These are phyloP conservation scores for Stenopsyche tienmushanensis DNA, from an alignment of 1,140 invertebrate genomes.

Conservation along the genomic window DNA sequence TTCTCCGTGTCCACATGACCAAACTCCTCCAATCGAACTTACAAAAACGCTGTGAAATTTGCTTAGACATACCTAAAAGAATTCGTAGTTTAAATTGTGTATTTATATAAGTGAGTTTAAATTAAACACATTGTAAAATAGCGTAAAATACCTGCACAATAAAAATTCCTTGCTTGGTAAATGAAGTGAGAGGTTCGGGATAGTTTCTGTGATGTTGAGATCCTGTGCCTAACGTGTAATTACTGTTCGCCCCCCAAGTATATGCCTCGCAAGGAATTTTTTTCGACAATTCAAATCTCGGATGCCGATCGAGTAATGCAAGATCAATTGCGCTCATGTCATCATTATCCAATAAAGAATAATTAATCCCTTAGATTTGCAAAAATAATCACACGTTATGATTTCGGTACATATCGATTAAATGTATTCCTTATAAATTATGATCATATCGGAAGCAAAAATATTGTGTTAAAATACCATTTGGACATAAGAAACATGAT, in stretches of 20 bases:
- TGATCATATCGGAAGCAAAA: no score
- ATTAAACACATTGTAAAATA: background rate
- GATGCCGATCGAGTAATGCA: conserved; percentile 50
- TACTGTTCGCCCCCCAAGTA: conserved; percentile 74
- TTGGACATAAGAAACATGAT: no score
- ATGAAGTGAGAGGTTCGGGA: conserved; percentile 50
- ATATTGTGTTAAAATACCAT: no score
- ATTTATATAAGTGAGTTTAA: background rate
- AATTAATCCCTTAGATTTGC: conserved; percentile 49
- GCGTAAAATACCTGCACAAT: conserved; percentile 49
- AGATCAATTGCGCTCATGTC: conserved; percentile 53
- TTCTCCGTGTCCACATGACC: conserved; percentile 74
- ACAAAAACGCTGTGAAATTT: conserved; percentile 75
- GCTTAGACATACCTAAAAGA: conserved; percentile 59
- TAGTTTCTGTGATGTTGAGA: conserved; percentile 48
- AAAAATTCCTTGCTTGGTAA: conserved; percentile 47
- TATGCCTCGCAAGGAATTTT: conserved; percentile 57
- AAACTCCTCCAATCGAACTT: conserved; percentile 58
- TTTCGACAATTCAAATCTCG: conserved; percentile 17
- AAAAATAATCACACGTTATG: conserved; percentile 23
- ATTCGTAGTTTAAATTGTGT: background rate
- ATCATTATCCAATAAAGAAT: conserved; percentile 52
- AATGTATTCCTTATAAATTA: background rate
- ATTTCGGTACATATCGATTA: background rate
- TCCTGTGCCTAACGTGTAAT: conserved; percentile 67